These are phyloP conservation scores for Calypte anna DNA, from an alignment of 2,113 vertebrate species.

Conservation along the genomic window DNA sequence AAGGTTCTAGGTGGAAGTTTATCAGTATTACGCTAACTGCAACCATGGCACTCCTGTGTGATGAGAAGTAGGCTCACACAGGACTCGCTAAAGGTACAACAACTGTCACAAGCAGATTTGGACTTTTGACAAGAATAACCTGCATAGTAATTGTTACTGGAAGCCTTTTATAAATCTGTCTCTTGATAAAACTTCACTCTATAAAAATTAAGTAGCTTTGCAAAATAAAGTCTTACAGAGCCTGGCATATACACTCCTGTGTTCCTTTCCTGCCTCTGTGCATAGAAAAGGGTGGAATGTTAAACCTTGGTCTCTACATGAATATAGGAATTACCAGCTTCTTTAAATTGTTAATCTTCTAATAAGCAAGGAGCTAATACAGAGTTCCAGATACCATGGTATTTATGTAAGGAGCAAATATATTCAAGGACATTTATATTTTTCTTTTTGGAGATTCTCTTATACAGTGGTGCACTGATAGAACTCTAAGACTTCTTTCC, in stretches of 20 bases:
- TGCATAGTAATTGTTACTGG: neutral
- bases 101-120: neutral
- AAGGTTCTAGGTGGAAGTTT: neutral
- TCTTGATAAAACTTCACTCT: neutral
- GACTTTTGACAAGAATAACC: neutral
- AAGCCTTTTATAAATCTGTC: neutral
- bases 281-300: neutral
- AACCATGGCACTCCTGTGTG: neutral
- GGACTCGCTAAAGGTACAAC: neutral
- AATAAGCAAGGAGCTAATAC: neutral
- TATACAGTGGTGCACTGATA: neutral
- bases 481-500: neutral
- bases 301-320: neutral
- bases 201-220: neutral
- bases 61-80: neutral
- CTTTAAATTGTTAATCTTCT: neutral
- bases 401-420: neutral
- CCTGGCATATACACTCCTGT: neutral
- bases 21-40: neutral
- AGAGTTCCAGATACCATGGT: neutral
- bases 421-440: neutral
- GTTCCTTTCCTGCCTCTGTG: neutral
- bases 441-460: neutral
- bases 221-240: neutral
- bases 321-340: neutral